Evolutionary conservation across 2,888 invertebrate species (phyloP).

Genomic region (Agrypnus murinus): DNA sequence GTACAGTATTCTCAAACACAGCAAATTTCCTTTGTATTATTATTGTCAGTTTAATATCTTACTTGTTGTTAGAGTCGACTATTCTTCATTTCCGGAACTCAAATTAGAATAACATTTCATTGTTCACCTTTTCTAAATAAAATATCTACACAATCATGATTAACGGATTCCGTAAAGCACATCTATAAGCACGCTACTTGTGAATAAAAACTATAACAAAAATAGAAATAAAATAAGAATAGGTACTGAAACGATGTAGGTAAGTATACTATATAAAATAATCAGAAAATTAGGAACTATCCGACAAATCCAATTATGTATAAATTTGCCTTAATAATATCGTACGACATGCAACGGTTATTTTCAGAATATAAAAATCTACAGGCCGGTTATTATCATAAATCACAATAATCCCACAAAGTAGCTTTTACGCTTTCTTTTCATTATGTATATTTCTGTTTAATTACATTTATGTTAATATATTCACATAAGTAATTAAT

Average conservation of each 20-base stretch:
- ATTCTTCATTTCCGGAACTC: too few species aligned
- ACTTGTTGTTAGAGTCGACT: too few species aligned
- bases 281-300: slow-evolving; percentile 17
- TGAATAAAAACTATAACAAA: neutral
- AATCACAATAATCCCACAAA: slow-evolving; percentile 26
- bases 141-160: too few species aligned
- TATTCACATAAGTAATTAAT: slow-evolving; percentile 17
- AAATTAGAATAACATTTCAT: too few species aligned
- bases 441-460: slow-evolving; percentile 3
- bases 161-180: too few species aligned
- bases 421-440: slow-evolving; percentile 17
- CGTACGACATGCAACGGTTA: slow-evolving; percentile 19
- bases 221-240: slow-evolving; percentile 13
- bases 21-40: too few species aligned
- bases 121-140: too few species aligned
- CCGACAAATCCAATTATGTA: slow-evolving; percentile 25
- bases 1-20: too few species aligned
- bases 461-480: slow-evolving; percentile 27
- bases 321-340: slow-evolving; percentile 28
- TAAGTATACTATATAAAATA: too few species aligned
- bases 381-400: slow-evolving; percentile 25
- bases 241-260: slow-evolving; percentile 8
- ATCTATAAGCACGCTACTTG: neutral
- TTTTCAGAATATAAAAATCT: slow-evolving; percentile 16
- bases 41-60: too few species aligned